phyloP scores from a whole-genome alignment of 2,888 invertebrate genomes.

The Aphidoletes aphidimyza region DNA sequence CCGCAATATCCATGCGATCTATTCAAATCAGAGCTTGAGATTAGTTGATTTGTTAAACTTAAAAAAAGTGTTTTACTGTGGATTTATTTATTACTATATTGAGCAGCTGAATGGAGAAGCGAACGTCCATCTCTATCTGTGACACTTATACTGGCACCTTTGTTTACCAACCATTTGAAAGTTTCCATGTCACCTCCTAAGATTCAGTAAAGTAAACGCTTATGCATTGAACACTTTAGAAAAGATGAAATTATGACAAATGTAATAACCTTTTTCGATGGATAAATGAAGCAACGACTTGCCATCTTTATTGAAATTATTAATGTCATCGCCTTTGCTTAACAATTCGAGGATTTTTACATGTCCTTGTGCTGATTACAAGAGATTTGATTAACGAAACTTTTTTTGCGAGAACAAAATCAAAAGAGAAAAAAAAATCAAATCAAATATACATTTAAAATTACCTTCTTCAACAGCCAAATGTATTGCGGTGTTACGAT shows the following conservation, averaged over 20 bases:
- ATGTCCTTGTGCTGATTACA: constrained; percentile 46
- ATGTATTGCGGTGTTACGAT: not conserved
- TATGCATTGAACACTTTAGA: not conserved
- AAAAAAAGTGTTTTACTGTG: not conserved
- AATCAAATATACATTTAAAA: too few species aligned
- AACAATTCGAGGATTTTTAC: constrained; percentile 51
- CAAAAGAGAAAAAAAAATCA: not conserved
- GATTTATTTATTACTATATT: not conserved
- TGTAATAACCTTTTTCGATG: constrained; percentile 31
- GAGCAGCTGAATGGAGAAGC: constrained; percentile 51
- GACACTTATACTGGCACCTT: not conserved
- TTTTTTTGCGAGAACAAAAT: not conserved
- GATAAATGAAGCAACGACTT: constrained; percentile 20
- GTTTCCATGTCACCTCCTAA: constrained; percentile 52
- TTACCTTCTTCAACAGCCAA: constrained; percentile 27
- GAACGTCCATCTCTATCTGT: constrained; percentile 20
- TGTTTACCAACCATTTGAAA: constrained; percentile 28
- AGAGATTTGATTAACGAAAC: not conserved
- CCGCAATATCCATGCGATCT: constrained; percentile 12
- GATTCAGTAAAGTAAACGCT: not conserved
- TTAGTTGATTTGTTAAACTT: not conserved
- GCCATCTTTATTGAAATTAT: constrained; percentile 10
- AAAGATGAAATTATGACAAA: not conserved
- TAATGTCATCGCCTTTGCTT: not conserved
- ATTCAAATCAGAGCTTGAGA: not conserved